Conservation (phyloP, 2,797 vertebrate species). For the Eleutherodactylus coqui region DNA sequence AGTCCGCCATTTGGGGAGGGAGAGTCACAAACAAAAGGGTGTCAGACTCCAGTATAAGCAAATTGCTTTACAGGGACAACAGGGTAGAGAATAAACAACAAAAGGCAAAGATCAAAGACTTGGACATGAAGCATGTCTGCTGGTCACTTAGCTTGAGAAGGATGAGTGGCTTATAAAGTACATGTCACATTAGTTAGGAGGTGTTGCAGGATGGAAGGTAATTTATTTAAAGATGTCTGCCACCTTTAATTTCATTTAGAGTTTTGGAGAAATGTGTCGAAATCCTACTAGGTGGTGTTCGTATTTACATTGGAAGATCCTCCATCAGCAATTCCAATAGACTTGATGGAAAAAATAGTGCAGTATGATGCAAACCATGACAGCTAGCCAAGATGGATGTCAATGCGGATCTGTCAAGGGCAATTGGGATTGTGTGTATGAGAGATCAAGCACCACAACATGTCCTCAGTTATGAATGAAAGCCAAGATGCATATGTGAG, state of each 20-base stretch:
- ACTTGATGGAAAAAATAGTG: no score
- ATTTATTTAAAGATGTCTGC: conserved; percentile 18
- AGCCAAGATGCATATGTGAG: no score
- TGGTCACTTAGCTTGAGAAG: not conserved
- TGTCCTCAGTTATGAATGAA: no score
- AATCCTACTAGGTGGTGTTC: no score
- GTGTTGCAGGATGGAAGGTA: conserved; percentile 3
- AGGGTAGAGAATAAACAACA: conserved; percentile 29
- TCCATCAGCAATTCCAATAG: no score
- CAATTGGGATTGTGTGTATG: no score
- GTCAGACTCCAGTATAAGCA: not conserved
- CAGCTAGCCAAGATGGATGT: no score
- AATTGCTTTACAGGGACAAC: not conserved
- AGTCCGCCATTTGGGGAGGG: not conserved
- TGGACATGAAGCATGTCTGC: not conserved
- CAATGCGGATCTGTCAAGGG: no score
- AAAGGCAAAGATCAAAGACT: conserved; percentile 36
- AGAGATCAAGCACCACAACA: no score
- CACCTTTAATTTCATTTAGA: not conserved
- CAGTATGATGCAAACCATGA: no score
- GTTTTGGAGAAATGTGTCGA: not conserved
- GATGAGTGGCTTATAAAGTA: not conserved
- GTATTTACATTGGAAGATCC: no score
- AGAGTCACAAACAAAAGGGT: conserved; percentile 5
- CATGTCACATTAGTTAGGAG: conserved; percentile 14